Conservation (phyloP, 2,113 vertebrate species). For the Sigmodon hispidus region DNA sequence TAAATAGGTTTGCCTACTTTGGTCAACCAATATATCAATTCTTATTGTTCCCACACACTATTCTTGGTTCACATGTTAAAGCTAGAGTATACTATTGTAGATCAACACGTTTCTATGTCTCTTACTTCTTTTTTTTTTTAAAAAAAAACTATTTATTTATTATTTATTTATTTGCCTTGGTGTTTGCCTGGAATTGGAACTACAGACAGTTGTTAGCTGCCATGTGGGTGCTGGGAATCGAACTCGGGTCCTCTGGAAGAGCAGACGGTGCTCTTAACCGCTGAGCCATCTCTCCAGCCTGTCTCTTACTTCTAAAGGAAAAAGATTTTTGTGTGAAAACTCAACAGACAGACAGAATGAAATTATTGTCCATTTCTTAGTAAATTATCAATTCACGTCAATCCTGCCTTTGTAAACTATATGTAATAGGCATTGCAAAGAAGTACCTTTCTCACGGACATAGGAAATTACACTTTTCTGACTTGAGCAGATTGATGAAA, state of each 20-base stretch:
- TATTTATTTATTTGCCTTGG: too few species aligned
- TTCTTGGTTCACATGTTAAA: not conserved
- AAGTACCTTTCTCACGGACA: slow-evolving; percentile 26
- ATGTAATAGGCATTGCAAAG: not conserved
- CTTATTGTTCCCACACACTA: not conserved
- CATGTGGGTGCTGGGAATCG: too few species aligned
- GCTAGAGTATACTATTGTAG: not conserved
- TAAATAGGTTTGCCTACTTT: not conserved
- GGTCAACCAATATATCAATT: not conserved
- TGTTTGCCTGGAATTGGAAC: too few species aligned
- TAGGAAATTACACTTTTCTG: slow-evolving; percentile 62
- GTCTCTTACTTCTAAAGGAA: not conserved
- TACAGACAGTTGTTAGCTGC: too few species aligned
- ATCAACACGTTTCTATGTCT: not conserved
- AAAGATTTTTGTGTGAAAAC: not conserved
- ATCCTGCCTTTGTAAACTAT: not conserved
- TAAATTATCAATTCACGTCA: slow-evolving; percentile 20
- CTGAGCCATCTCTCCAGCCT: too few species aligned
- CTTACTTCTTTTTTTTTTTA: too few species aligned
- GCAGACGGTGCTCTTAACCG: too few species aligned
- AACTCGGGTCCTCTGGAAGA: too few species aligned
- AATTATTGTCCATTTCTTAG: not conserved
- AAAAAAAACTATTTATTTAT: too few species aligned
- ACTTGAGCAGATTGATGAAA: slow-evolving; percentile 72
- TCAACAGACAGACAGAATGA: not conserved